These are phyloP conservation scores for Hydraecia micacea DNA, from an alignment of 2,888 invertebrate species.

Conservation along the genomic window DNA sequence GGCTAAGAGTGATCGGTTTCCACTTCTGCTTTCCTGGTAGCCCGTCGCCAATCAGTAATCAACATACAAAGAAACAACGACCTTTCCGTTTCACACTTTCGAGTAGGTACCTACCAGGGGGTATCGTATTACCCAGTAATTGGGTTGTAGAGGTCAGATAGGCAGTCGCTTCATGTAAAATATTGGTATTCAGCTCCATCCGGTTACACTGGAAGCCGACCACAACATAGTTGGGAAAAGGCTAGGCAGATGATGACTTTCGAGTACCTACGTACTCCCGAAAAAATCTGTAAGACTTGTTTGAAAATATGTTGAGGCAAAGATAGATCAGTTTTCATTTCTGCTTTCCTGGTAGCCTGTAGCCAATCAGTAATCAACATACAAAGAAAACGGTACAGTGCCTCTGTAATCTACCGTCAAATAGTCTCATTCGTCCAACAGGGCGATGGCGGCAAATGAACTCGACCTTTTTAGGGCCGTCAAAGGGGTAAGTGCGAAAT, in stretches of 20 bases:
- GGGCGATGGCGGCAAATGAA: constrained; percentile 78
- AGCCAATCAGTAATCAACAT: constrained; percentile 75
- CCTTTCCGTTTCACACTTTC: constrained; percentile 39
- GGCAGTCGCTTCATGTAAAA: no score
- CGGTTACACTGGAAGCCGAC: no score
- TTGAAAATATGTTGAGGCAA: constrained; percentile 9
- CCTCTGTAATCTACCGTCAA: constrained; percentile 71
- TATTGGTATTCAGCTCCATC: no score
- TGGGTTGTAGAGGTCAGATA: no score
- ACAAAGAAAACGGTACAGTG: constrained; percentile 71
- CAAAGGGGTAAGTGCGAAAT: constrained; percentile 83
- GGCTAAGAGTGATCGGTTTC: constrained; percentile 30
- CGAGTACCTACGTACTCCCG: constrained; percentile 2
- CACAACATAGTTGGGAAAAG: no score
- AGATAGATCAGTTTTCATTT: constrained; percentile 44
- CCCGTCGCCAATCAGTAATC: not conserved
- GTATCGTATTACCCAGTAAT: no score
- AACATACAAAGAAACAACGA: constrained; percentile 36
- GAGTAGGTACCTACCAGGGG: not conserved
- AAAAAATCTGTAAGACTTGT: constrained; percentile 22
- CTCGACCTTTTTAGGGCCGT: constrained; percentile 82
- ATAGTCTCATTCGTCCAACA: constrained; percentile 75
- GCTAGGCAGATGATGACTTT: not conserved
- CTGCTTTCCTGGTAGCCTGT: constrained; percentile 13
- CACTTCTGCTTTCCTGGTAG: constrained; percentile 14